Evolutionary conservation across 2,113 vertebrate species (phyloP).

Genomic region (Esox niger): DNA sequence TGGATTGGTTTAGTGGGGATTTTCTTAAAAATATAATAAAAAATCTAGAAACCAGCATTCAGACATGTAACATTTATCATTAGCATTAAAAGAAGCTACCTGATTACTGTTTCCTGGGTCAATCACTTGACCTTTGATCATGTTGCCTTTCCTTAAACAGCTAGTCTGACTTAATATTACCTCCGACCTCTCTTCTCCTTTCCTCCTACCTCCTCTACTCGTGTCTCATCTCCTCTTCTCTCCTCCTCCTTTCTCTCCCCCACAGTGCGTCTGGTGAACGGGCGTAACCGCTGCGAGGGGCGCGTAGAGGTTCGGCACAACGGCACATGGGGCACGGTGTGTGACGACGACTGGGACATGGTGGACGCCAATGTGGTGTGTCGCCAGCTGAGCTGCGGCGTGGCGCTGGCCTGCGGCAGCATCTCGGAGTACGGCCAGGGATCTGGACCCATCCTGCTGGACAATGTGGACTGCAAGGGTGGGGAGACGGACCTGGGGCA

Average conservation of each 20-base stretch:
- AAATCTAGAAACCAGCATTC: no score
- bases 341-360: slow-evolving; percentile 95
- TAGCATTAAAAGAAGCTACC: no score
- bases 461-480: slow-evolving; percentile 93
- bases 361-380: slow-evolving; percentile 93
- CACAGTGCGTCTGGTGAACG: slow-evolving; percentile 84
- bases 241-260: not conserved
- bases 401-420: slow-evolving; percentile 73
- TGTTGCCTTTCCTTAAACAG: slow-evolving; percentile 6
- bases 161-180: no score
- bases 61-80: not conserved
- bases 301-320: slow-evolving; percentile 87
- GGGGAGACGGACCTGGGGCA: slow-evolving; percentile 80
- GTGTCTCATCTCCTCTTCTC: no score
- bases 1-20: not conserved
- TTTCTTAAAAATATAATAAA: not conserved
- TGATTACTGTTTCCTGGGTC: no score
- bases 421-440: slow-evolving; percentile 86
- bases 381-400: slow-evolving; percentile 85
- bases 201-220: not conserved
- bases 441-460: slow-evolving; percentile 82
- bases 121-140: no score
- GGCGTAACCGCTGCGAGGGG: slow-evolving; percentile 82
- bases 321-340: slow-evolving; percentile 88
- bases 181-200: no score